phyloP scores from a whole-genome alignment of 2,888 invertebrate genomes.

The Agelastica alni region DNA sequence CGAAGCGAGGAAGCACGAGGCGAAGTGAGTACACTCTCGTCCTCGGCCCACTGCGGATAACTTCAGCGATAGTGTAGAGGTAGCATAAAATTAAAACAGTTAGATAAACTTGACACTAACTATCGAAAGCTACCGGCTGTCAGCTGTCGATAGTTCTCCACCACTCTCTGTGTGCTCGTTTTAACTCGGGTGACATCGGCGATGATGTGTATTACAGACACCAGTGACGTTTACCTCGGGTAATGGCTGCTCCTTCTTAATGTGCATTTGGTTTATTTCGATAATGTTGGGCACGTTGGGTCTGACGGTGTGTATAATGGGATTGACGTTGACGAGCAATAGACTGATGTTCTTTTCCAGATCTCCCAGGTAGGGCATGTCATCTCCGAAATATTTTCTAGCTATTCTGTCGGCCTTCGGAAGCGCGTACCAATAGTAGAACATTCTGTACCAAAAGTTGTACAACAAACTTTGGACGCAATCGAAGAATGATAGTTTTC shows the following conservation, averaged over 20 bases:
- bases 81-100: no score
- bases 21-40: no score
- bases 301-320: slow-evolving; percentile 29
- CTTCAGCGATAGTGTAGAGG: no score
- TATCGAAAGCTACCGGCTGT: no score
- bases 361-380: slow-evolving; percentile 35
- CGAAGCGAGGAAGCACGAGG: no score
- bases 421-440: slow-evolving; percentile 28
- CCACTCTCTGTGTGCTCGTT: no score
- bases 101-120: no score
- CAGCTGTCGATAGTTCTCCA: no score
- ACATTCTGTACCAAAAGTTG: slow-evolving; percentile 27
- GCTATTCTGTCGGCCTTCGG: slow-evolving; percentile 27
- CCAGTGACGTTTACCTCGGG: slow-evolving; percentile 22
- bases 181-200: no score
- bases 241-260: slow-evolving; percentile 27
- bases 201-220: no score
- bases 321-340: slow-evolving; percentile 32
- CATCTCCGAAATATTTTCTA: slow-evolving; percentile 41
- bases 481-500: slow-evolving; percentile 20
- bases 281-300: slow-evolving; percentile 34
- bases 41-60: no score
- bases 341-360: slow-evolving; percentile 34
- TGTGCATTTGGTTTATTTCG: slow-evolving; percentile 32
- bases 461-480: slow-evolving; percentile 28